A percentile compares a stretch with the other conserved stretches of the same genome.
phyloP scores from a whole-genome alignment of 2,888 invertebrate genomes.

The Nomada ruficornis region DNA sequence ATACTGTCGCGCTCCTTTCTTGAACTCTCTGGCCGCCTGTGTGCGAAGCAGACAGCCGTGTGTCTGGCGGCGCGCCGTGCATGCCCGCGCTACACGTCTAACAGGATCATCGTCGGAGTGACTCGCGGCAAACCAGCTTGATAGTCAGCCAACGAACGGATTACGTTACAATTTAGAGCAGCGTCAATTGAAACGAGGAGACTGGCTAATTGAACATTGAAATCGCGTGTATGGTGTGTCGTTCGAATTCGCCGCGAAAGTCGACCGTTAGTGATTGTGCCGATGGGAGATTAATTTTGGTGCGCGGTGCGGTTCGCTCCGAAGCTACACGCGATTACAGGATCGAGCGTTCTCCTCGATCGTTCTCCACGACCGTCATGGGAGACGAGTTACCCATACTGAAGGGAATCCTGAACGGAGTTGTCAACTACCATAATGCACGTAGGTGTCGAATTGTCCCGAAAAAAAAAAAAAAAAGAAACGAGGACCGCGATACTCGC shows the following conservation, averaged over 20 bases:
- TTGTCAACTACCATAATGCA: slow-evolving; percentile 96
- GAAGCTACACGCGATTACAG: slow-evolving; percentile 10
- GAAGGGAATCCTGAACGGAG: slow-evolving; percentile 95
- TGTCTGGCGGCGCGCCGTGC: slow-evolving; percentile 24
- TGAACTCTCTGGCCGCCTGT: slow-evolving; percentile 30
- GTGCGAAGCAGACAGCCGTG: slow-evolving; percentile 26
- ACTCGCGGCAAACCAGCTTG: slow-evolving; percentile 54
- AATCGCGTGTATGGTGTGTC: slow-evolving; percentile 38
- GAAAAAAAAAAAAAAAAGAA: slow-evolving; percentile 24
- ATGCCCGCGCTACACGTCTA: slow-evolving; percentile 26
- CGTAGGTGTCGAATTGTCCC: slow-evolving; percentile 89
- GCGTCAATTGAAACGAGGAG: background rate
- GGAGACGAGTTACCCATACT: slow-evolving; percentile 96
- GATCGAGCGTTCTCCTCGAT: slow-evolving; percentile 46
- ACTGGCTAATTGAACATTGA: background rate
- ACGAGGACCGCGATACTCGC: slow-evolving; percentile 69
- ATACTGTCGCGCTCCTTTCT: slow-evolving; percentile 74
- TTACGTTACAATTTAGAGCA: background rate
- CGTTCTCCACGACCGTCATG: slow-evolving; percentile 86
- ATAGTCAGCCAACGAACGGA: slow-evolving; percentile 64
- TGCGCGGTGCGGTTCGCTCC: slow-evolving; percentile 50
- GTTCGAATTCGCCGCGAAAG: slow-evolving; percentile 3
- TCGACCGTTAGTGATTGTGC: slow-evolving; percentile 35
- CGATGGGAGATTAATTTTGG: slow-evolving; percentile 43
- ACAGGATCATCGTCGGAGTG: slow-evolving; percentile 65